Base-by-base conservation (phyloP, 1,140 invertebrate genomes). In the Nasonia vitripennis region DNA sequence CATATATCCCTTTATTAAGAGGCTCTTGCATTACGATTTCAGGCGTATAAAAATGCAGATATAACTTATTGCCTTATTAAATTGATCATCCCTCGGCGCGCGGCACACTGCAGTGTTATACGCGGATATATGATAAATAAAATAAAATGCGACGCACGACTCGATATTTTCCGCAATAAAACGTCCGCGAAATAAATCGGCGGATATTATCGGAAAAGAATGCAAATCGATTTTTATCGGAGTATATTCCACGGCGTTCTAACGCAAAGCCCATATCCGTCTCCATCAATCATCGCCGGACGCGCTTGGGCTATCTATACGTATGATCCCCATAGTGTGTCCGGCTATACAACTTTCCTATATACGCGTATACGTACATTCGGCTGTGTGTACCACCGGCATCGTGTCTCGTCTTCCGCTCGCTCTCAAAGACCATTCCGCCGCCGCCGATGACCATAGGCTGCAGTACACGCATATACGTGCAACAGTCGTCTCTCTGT, bases 351-450 rank as follows among this genome's bases (percentile, higher is more conserved):
- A 80, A 45, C 62, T 80, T n/a, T 34, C 7, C 2, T 23, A n/a
- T 62, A 62, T 17, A 7, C 2, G 0, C 23, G 68, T 68, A 11
- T 45, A 55, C 27, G 27, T 27, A 27, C 48, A 31, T 17, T 10
- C 68, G 27, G 34, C 34, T 27, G 6, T 71, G 9, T n/a, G n/a
- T 70, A 27, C 67, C 23, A 31, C 68, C 68, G 23, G 23, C 68
- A 31, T 71, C 27, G 68, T 11, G 68, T 34, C 48, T 27, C 48
- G 11, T 81, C 23, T 27, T 37, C 34, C 34, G 34, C n/a, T 41
- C 12, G 5, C 7, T 34, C 48, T 83, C 82, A 84, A 84, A 84
- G 82, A 41, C 51, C 75, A 51, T 78, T 68, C 23, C 34, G 34
- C 34, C 41, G 41, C 41, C 41, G 62, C 82, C 71, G 34, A 83